Conservation (phyloP, 2,797 vertebrate species). For the Scolopax bukidnonensis region DNA sequence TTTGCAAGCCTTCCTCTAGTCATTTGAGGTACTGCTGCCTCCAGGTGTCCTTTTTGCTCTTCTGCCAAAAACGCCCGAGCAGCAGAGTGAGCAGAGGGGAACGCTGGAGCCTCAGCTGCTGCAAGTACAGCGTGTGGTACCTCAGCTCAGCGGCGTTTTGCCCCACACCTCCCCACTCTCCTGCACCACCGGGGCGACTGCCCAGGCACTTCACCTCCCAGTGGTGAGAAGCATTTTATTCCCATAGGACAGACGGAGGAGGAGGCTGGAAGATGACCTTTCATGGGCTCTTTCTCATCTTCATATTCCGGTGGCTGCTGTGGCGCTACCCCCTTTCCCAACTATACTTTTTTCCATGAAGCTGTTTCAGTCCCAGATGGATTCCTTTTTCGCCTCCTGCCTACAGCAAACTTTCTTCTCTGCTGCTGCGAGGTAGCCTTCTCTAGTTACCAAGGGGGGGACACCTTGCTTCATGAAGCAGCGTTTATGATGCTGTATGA, state of each 20-base stretch:
- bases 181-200: background rate
- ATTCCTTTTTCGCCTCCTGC: background rate
- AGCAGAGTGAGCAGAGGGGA: constrained; percentile 31
- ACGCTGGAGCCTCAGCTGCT: constrained; percentile 26
- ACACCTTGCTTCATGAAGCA: background rate
- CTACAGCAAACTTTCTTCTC: background rate
- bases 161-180: background rate
- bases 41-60: constrained; percentile 64
- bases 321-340: background rate
- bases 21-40: constrained; percentile 49
- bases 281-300: background rate
- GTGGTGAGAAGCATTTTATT: background rate
- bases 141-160: background rate
- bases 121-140: background rate
- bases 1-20: constrained; percentile 25
- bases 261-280: background rate
- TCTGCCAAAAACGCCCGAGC: constrained; percentile 36
- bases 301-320: background rate
- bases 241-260: background rate
- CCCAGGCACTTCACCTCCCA: background rate
- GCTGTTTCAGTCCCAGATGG: background rate
- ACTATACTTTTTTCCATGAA: background rate
- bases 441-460: background rate
- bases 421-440: background rate
- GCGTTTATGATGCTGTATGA: background rate